Base-by-base conservation (phyloP, 23 tunicate genomes). In the Halocynthia aurantium region DNA sequence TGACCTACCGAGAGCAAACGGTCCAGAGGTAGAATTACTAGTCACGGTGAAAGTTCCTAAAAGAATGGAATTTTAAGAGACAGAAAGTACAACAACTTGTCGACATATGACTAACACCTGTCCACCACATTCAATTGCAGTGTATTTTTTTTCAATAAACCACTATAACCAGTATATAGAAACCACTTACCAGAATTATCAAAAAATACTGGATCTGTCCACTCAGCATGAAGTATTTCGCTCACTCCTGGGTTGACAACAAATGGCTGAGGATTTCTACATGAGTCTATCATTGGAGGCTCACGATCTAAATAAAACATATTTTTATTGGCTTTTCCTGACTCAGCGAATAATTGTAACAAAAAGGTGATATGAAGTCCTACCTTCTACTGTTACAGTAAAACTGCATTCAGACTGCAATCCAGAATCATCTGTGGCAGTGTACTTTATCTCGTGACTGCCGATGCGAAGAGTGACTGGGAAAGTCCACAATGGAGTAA, bases 171-270 rank as follows among this genome's bases (percentile, higher is more conserved):
- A 31, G 44, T 31, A 0, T 4, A 31, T 31, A 31, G 44, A 31
- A 31, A 17, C 12, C 15, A 50, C 50, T 56, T 71, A 92, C 98
- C 98, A 31, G 98, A 92, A 68, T 92, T 92, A 62, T 92, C 98
- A 19, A 83, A 78, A 75, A 92, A 92, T 40, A 62, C 55, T 7
- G 98, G 98, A 53, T 83, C 88, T 19, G 52, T 71, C 98, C 98
- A 92, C 8, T 49, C 51, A 6, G 73, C 84, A 66, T 82, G 54
- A 11, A 55, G 51, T 15, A 58, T 63, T 6, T 53, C 17, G 7
- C 51, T 76, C 65, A 86, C 84, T 6, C 69, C 76, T 7, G 75
- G 67, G 8, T 82, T 15, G 6, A 92, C 78, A n/a, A 86, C 85
- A 61, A 92, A 80, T 22, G 98, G 91, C 52, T 76, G 74, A 6